phyloP scores from a whole-genome alignment of 2,797 vertebrate genomes.

The Onychomys torridus region DNA sequence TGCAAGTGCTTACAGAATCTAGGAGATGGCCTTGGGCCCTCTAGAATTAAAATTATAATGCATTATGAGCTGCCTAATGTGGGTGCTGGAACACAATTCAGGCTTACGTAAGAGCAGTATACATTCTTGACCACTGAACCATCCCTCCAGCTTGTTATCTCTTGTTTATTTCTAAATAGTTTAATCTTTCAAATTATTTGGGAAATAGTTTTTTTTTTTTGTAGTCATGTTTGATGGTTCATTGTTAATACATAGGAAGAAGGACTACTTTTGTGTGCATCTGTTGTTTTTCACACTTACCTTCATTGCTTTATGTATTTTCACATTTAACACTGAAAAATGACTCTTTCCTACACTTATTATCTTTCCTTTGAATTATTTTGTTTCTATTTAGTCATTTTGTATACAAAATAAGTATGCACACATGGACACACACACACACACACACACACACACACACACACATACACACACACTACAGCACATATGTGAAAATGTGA shows the following conservation, averaged over 20 bases:
- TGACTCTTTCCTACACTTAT: not conserved
- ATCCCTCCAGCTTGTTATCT: not conserved
- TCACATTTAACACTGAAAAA: not conserved
- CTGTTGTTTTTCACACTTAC: not conserved
- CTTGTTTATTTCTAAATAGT: not conserved
- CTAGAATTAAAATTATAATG: not conserved
- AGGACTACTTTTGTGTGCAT: not conserved
- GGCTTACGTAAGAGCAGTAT: not conserved
- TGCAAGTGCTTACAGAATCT: not conserved
- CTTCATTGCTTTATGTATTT: not conserved
- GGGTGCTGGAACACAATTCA: not conserved
- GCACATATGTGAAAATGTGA: not conserved
- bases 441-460: too few species aligned
- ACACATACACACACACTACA: too few species aligned
- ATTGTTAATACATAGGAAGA: not conserved
- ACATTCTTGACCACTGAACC: not conserved
- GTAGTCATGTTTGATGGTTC: not conserved
- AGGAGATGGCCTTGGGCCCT: not conserved
- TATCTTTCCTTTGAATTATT: not conserved
- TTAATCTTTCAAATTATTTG: not conserved
- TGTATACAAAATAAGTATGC: not conserved
- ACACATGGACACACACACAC: too few species aligned
- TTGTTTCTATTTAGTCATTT: not conserved
- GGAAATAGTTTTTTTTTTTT: not conserved
- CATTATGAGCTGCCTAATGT: not conserved